Base-by-base conservation (phyloP, 2,888 invertebrate genomes). In the Amphipoea lucens region DNA sequence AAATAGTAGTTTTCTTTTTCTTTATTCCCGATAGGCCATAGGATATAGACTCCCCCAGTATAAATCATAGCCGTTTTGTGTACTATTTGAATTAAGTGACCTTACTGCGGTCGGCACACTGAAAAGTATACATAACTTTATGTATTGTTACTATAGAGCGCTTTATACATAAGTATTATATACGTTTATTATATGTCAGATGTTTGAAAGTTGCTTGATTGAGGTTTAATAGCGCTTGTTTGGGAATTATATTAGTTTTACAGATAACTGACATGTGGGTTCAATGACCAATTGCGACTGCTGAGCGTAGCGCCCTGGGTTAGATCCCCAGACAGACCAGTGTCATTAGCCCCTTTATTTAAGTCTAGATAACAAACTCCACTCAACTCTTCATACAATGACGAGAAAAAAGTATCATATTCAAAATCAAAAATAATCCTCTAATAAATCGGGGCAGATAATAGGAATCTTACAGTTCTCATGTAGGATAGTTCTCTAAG, bases 121-220 rank as follows among this genome's bases (percentile, higher is more conserved):
- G 42, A 51, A 48, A 57, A 42, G 45, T 66, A 80, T 48, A 51
- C 29, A 54, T n/a, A 17, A 48, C 1, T 29, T 65, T 68, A 82
- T 86, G 23, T 85, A 65, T 67, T 84, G 73, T 75, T 71, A 65
- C 4, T 42, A 60, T 48, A 65, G 23, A 82, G 20, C 57, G 73
- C 73, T 76, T 66, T 82, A 69, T 57, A 76, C 40, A 65, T 51
- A 29, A n/a, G 72, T 73, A 57, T 70, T 40, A 62, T 17, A 72
- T 60, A 54, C 12, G 7, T 70, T 71, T 20, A 62, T 67, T 20
- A 71, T 23, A 81, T 62, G 11, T 68, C 40, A 63, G 23, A 71
- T 42, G 48, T 51, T 73, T 83, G 36, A 75, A 51, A 51, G 40
- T 48, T 77, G 14, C 14, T 57, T 70, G 54, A 79, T 63, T 72